Conservation (phyloP, 2,113 vertebrate genomes). For the Acanthochromis polyacanthus region DNA sequence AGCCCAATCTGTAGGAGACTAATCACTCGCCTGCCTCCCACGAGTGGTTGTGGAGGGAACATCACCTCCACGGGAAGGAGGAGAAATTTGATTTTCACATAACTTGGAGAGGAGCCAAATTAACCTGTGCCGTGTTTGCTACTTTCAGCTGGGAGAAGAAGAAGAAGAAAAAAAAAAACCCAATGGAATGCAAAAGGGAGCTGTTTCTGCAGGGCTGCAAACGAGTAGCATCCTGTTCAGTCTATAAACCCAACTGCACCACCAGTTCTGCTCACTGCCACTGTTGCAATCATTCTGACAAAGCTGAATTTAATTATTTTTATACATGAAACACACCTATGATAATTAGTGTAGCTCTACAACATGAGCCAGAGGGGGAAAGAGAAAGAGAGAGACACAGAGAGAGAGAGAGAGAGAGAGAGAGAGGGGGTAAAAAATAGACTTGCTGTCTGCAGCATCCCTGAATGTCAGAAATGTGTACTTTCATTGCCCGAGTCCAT, state of each 20-base stretch:
- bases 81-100: constrained; percentile 57
- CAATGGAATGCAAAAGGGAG: constrained; percentile 36
- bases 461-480: constrained; percentile 61
- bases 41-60: constrained; percentile 34
- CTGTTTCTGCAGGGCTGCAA: constrained; percentile 32
- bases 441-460: constrained; percentile 56
- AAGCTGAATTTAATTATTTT: constrained; percentile 50
- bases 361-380: constrained; percentile 8
- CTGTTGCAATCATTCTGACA: constrained; percentile 25
- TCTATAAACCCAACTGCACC: neutral
- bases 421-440: fast-evolving
- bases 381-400: neutral
- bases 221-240: constrained; percentile 26
- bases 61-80: constrained; percentile 18
- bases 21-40: constrained; percentile 66
- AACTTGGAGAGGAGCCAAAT: constrained; percentile 46
- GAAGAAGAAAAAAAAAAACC: too few species aligned
- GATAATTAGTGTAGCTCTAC: constrained; percentile 56
- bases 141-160: constrained; percentile 20
- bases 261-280: constrained; percentile 1
- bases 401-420: neutral
- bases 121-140: constrained; percentile 37
- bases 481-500: constrained; percentile 62
- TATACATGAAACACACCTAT: constrained; percentile 35
- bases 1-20: constrained; percentile 53